Evolutionary conservation across 2,797 vertebrate genomes (phyloP), one percentile per base, ranked within the genome.

Genomic region (Chelmon rostratus): DNA sequence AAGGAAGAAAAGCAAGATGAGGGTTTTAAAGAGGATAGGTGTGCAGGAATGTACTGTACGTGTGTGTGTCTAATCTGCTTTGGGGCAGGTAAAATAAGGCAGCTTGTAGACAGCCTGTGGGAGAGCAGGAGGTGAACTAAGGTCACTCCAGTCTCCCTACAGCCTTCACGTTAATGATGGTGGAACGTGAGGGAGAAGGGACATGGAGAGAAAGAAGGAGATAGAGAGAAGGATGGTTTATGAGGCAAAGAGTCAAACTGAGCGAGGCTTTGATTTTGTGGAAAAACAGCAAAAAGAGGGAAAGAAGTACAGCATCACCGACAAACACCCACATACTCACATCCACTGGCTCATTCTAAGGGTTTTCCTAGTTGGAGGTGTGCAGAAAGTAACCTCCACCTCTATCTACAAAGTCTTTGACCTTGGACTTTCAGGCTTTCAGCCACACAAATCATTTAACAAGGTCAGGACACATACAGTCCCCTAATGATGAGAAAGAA

Each of bases 151-250:
- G 67, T 68, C 67, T 79, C 73, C 70, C 79, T 81, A 63, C 65
- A 76, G 76, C 71, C 71, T 78, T 79, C 49, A 71, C 73, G 58
- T 67, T 86, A 83, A 86, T 77, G 78, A 85, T 63, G 62, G 71
- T 0, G 31, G 21, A 71, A 54, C 73, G 71, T 78, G 69, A 85
- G 21, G 46, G 33, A 40, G 37, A 50, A 31, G 49, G 78, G n/a
- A 28, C n/a, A 82, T 12, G 12, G 18, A 58, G 53, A 40, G 68
- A 54, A 13, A 37, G 12, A 8, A 13, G 23, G 52, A 47, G 31
- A 28, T 21, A 38, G 2, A 64, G 6, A 65, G 9, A 16, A 1
- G 5, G 37, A 42, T 31, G 49, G 12, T 38, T 50, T 67, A 59
- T 21, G 12, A 65, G 50, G 21, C 44, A 33, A n/a, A 18, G 6